Percentiles rank a stretch among this genome's conserved stretches.
These are phyloP conservation scores for Glossophaga mutica DNA, from an alignment of 2,797 vertebrate species.

Conservation along the genomic window DNA sequence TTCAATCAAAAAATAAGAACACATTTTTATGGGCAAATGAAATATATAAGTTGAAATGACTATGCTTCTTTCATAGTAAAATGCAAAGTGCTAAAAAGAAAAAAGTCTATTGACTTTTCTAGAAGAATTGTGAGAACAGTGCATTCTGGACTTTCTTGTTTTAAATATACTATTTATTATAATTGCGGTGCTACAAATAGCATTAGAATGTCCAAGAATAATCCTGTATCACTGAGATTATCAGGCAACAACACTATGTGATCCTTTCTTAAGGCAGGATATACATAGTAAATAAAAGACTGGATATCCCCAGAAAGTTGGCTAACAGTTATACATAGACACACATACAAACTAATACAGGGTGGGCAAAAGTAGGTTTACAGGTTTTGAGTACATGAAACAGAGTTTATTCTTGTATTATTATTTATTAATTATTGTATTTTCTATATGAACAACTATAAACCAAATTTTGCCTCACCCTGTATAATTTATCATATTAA, in stretches of 20 bases:
- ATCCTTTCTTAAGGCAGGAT: neutral
- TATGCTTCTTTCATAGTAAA: neutral
- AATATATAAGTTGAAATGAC: neutral
- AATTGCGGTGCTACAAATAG: neutral
- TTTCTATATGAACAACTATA: neutral
- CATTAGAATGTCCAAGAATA: neutral
- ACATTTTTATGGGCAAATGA: neutral
- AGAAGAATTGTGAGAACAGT: neutral
- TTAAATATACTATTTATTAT: neutral
- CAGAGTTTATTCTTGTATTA: neutral
- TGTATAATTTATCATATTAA: neutral
- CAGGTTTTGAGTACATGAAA: neutral
- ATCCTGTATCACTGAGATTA: neutral
- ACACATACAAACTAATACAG: neutral
- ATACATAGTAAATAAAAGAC: neutral
- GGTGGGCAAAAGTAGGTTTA: neutral
- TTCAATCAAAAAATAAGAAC: slow-evolving; percentile 19
- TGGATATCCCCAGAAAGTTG: neutral
- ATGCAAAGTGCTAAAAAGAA: neutral
- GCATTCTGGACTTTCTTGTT: neutral
- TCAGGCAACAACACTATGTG: neutral
- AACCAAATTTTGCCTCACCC: neutral
- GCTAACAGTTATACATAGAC: neutral
- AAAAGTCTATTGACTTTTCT: neutral
- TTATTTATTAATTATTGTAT: neutral